These are phyloP conservation scores for human DNA, from an alignment of 2,113 vertebrate genomes.

Conservation along the genomic window DNA sequence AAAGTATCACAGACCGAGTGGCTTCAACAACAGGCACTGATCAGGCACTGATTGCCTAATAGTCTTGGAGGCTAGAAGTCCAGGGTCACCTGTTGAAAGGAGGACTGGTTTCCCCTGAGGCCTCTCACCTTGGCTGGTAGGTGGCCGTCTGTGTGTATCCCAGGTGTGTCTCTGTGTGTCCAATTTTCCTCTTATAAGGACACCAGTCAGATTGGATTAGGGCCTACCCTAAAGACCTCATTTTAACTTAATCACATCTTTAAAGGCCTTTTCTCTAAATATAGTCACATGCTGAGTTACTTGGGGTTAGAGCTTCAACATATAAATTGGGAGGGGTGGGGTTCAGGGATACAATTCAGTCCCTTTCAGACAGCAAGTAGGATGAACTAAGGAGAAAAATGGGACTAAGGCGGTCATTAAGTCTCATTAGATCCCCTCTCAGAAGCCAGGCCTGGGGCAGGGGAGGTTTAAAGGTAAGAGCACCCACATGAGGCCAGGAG, in stretches of 20 bases:
- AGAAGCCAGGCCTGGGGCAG: not conserved
- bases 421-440: rapidly evolving
- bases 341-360: not conserved
- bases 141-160: rapidly evolving
- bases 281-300: not conserved
- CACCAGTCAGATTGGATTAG: not conserved
- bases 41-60: not conserved
- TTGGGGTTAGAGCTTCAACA: not conserved
- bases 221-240: not conserved
- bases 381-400: not conserved
- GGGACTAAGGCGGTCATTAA: not conserved
- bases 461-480: not conserved
- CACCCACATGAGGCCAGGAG: not conserved
- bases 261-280: not conserved
- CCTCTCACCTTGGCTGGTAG: not conserved
- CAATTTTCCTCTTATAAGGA: not conserved
- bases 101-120: not conserved
- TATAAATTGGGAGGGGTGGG: not conserved
- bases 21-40: too few species aligned
- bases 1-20: not conserved
- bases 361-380: not conserved
- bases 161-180: not conserved
- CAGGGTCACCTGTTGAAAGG: not conserved
- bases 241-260: not conserved
- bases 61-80: not conserved